These are phyloP conservation scores for Agrochola macilenta DNA, from an alignment of 2,888 invertebrate species.

Conservation along the genomic window DNA sequence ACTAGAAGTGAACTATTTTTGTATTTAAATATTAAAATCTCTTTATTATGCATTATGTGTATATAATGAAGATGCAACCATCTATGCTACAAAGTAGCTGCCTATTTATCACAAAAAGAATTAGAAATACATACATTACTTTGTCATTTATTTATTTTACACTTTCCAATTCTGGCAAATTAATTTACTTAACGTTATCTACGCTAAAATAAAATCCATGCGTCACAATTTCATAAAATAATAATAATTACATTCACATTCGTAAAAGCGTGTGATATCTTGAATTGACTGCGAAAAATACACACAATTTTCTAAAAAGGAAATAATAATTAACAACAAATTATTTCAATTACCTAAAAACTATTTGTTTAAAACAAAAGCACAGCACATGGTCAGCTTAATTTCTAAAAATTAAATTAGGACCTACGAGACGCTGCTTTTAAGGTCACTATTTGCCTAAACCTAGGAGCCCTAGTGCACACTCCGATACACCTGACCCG, in stretches of 20 bases:
- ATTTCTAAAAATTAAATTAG: constrained; percentile 86
- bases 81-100: constrained; percentile 87
- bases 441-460: constrained; percentile 85
- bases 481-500: constrained; percentile 74
- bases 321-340: constrained; percentile 85
- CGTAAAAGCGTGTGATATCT: constrained; percentile 84
- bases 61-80: constrained; percentile 86
- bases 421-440: constrained; percentile 84
- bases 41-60: constrained; percentile 87
- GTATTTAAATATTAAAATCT: constrained; percentile 90
- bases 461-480: constrained; percentile 86
- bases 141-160: constrained; percentile 85
- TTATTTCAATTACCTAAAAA: constrained; percentile 87
- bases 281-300: constrained; percentile 88
- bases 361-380: constrained; percentile 90
- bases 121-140: constrained; percentile 82
- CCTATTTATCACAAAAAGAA: constrained; percentile 86
- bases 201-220: constrained; percentile 79
- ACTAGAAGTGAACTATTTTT: constrained; percentile 89
- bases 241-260: constrained; percentile 77
- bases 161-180: constrained; percentile 83
- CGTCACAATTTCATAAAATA: constrained; percentile 77
- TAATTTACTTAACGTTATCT: constrained; percentile 77
- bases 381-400: constrained; percentile 91
- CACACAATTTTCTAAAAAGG: constrained; percentile 81